phyloP scores from a whole-genome alignment of 2,113 vertebrate genomes.

The Pterocles orientalis region DNA sequence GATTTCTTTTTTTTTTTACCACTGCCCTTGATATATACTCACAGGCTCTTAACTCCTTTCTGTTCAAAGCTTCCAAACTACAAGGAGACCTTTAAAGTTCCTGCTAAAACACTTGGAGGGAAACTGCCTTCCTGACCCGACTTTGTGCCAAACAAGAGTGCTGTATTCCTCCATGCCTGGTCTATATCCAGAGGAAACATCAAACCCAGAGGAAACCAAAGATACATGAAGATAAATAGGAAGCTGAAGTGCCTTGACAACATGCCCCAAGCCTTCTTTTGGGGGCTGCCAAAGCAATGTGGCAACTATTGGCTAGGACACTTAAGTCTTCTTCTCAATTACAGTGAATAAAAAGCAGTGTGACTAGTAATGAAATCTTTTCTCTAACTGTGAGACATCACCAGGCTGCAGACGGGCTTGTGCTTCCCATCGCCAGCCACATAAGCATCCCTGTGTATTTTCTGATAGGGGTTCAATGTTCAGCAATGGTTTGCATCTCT shows the following conservation, averaged over 20 bases:
- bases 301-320: background rate
- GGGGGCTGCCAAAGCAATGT: background rate
- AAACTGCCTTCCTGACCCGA: background rate
- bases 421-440: background rate
- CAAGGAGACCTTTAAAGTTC: background rate
- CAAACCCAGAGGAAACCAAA: background rate
- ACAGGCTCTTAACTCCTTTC: background rate
- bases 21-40: background rate
- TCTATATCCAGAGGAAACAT: background rate
- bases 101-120: background rate
- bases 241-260: background rate
- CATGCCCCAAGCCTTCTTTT: background rate
- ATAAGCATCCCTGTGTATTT: background rate
- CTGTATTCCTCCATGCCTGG: background rate
- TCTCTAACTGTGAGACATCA: background rate
- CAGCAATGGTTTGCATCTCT: background rate
- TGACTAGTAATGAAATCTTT: background rate
- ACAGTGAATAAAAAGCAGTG: background rate
- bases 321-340: background rate
- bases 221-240: background rate
- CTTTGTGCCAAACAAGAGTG: background rate
- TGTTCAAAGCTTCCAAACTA: background rate
- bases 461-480: accelerated
- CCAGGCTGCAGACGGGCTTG: background rate
- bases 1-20: background rate